phyloP scores from a whole-genome alignment of 2,113 vertebrate genomes.

The Siphamia tubifer region DNA sequence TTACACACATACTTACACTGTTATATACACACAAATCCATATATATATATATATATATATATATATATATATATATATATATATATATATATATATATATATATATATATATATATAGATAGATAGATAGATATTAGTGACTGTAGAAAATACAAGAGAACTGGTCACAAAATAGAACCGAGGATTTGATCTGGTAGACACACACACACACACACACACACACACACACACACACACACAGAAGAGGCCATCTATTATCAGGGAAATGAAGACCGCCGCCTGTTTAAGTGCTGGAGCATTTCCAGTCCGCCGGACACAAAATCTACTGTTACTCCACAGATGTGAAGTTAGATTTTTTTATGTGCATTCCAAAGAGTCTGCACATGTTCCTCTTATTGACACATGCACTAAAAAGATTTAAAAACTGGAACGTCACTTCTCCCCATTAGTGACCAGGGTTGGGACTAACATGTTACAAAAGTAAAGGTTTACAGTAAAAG shows the following conservation, averaged over 20 bases:
- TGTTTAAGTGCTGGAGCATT: slow-evolving; percentile 45
- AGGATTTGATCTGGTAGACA: slow-evolving; percentile 42
- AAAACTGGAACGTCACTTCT: no score
- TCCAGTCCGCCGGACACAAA: slow-evolving; percentile 25
- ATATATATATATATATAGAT: slow-evolving; percentile 11
- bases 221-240: neutral
- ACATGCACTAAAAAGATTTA: no score
- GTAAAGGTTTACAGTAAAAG: no score
- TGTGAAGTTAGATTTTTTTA: neutral
- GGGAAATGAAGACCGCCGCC: slow-evolving; percentile 17
- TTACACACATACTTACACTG: slow-evolving; percentile 38
- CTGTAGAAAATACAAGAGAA: slow-evolving; percentile 25
- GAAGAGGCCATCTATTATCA: slow-evolving; percentile 41
- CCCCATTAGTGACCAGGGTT: no score
- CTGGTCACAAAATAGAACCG: slow-evolving; percentile 19
- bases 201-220: slow-evolving; percentile 32
- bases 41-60: slow-evolving; percentile 18
- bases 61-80: neutral
- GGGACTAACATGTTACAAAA: no score
- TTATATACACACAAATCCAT: neutral
- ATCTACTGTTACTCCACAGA: slow-evolving; percentile 1
- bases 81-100: neutral
- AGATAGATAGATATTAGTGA: no score
- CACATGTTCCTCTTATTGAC: no score
- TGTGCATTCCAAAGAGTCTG: no score